Evolutionary conservation across 1,140 invertebrate species (phyloP), one percentile per base, ranked within the genome.

Genomic region (Magallana ariakensis): DNA sequence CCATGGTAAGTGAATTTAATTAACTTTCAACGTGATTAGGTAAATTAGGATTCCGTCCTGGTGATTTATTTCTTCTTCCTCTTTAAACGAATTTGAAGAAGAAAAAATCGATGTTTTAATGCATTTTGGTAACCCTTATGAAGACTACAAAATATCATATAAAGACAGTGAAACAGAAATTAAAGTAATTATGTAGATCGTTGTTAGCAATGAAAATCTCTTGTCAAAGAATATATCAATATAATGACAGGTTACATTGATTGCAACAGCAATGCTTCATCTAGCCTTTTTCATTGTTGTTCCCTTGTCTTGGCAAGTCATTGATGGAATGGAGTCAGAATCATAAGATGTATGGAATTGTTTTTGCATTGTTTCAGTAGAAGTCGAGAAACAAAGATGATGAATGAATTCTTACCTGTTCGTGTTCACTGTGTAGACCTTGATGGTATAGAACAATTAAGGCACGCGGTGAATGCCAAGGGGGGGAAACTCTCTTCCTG

Each of bases 391-490:
- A 46, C 33, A 46, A 46, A 54, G 26, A 84, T 9, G 54, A 13
- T 46, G 22, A 19, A 13, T 46, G 22, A 19, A 75, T 75, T 75
- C 84, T 86, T 89, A 85, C 89, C 89, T 89, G 88, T 91, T 92
- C 80, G 91, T 88, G 90, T 92, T 92, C 91, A 92, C 91, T 89
- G 91, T 88, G 91, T 86, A 75, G 53, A 89, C 91, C 91, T 92
- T 92, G 91, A 90, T 92, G 88, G 81, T 87, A 55, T 33, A 46
- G 22, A 80, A 91, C 87, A 86, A 92, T 91, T 92, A 92, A 92
- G 91, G 91, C 91, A 92, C 91, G 91, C 91, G 91, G 91, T 92
- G 91, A 92, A 92, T 92, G 91, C 91, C 91, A 92, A 91, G 90
- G 88, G 91, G 90, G 75, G 87, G 80, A 75, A 26, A 33, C 9